Conservation (phyloP, 2,113 vertebrate species). For the Eretmochelys imbricata region DNA sequence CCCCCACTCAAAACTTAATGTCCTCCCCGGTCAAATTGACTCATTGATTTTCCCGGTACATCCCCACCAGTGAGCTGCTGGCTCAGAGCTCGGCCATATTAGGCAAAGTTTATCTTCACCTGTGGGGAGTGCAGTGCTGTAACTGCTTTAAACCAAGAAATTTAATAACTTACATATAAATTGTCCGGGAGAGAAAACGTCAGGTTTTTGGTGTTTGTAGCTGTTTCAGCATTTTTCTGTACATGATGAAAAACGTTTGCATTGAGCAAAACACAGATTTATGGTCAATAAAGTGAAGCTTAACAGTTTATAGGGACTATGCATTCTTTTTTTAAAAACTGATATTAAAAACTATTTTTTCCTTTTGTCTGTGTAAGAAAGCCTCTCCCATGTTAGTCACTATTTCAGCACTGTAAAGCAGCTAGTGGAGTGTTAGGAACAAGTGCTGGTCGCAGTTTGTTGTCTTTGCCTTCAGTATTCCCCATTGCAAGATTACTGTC, state of each 20-base stretch:
- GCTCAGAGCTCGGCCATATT: conserved; percentile 25
- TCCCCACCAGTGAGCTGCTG: background rate
- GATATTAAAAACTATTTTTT: conserved; percentile 83
- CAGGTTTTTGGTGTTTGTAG: conserved; percentile 80
- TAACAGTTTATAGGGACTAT: conserved; percentile 81
- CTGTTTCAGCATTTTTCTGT: conserved; percentile 85
- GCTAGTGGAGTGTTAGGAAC: conserved; percentile 25
- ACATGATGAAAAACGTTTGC: conserved; percentile 87
- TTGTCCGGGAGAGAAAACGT: conserved; percentile 85
- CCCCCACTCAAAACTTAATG: background rate
- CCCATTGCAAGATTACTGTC: fast-evolving
- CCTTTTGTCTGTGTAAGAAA: conserved; percentile 59
- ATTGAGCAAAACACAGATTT: conserved; percentile 89
- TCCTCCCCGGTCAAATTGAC: background rate
- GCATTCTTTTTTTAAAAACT: conserved; percentile 77
- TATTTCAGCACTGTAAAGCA: conserved; percentile 64
- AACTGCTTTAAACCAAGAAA: conserved; percentile 79
- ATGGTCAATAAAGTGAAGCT: conserved; percentile 86
- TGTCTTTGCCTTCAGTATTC: background rate
- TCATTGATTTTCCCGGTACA: conserved; percentile 33
- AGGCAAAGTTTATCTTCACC: conserved; percentile 60
- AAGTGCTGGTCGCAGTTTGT: background rate
- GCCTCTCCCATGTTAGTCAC: conserved; percentile 44
- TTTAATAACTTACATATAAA: conserved; percentile 86
- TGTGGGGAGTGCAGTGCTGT: background rate